phyloP scores from a whole-genome alignment of 2,797 vertebrate species.

The Neostethus bicornis region DNA sequence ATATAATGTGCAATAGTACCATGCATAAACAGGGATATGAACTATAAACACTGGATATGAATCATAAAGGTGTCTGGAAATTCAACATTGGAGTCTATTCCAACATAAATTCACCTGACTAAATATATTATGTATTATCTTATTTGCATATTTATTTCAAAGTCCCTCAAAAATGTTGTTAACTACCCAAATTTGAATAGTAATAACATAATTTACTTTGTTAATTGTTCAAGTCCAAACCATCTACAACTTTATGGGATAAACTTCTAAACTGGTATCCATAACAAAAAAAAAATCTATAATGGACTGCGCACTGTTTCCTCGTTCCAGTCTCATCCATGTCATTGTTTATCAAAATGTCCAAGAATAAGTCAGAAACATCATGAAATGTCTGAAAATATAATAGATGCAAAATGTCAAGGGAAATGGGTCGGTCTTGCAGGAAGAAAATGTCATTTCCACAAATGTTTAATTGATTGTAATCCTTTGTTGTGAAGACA shows the following conservation, averaged over 20 bases:
- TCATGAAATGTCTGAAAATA: conserved; percentile 89
- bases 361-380: conserved; percentile 82
- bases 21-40: conserved; percentile 70
- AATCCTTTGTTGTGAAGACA: conserved; percentile 88
- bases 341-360: conserved; percentile 92
- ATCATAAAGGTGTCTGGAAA: conserved; percentile 30
- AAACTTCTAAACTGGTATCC: conserved; percentile 73
- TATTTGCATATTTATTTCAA: too few relatives aligned
- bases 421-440: conserved; percentile 90
- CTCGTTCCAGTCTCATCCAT: conserved; percentile 84
- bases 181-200: conserved; percentile 75
- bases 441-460: conserved; percentile 92
- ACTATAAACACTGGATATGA: conserved; percentile 65
- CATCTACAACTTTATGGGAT: conserved; percentile 73
- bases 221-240: conserved; percentile 81
- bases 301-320: conserved; percentile 77
- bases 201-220: conserved; percentile 86
- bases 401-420: conserved; percentile 97
- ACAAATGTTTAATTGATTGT: conserved; percentile 97
- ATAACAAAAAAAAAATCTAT: conserved; percentile 76
- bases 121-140: too few relatives aligned
- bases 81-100: conserved; percentile 17
- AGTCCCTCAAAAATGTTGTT: conserved; percentile 52
- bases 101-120: conserved; percentile 13
- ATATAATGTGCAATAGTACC: conserved; percentile 68